phyloP scores from a whole-genome alignment of 2,888 invertebrate species.

The Perithous albicinctus region DNA sequence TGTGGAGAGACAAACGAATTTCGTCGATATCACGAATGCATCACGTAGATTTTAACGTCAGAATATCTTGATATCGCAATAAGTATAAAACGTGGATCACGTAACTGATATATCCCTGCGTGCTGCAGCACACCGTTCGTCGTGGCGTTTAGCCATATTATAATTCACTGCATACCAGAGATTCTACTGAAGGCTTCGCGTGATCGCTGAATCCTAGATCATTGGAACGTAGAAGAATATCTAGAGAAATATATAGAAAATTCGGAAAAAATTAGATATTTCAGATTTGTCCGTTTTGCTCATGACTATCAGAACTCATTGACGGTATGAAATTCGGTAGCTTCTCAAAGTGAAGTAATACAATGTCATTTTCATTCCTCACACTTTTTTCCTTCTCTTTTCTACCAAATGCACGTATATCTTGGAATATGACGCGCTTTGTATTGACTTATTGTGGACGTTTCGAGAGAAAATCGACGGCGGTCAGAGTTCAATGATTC shows the following conservation, averaged over 20 bases:
- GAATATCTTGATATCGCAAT: conserved; percentile 15
- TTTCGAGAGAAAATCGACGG: conserved; percentile 54
- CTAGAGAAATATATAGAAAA: background rate
- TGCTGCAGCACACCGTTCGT: background rate
- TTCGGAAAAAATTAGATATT: background rate
- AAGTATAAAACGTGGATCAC: conserved; percentile 21
- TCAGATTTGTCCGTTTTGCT: background rate
- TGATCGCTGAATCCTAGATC: conserved; percentile 38
- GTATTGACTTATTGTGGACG: conserved; percentile 18
- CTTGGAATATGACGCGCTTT: background rate
- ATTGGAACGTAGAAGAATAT: background rate
- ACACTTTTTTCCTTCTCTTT: conserved; percentile 5
- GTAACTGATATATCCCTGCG: conserved; percentile 16
- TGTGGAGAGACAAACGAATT: background rate
- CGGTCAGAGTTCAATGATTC: conserved; percentile 65
- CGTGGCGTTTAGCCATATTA: conserved; percentile 21
- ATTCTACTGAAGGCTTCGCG: conserved; percentile 21
- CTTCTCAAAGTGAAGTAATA: background rate
- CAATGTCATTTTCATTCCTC: background rate
- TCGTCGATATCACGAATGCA: conserved; percentile 16
- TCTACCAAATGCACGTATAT: background rate
- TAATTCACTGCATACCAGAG: conserved; percentile 31
- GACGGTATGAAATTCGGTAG: too few relatives aligned
- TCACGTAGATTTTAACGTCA: background rate
- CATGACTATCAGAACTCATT: background rate